Percentiles rank a stretch among this genome's conserved stretches.
phyloP scores from a whole-genome alignment of 2,888 invertebrate species.

The Hypomecis punctinalis region DNA sequence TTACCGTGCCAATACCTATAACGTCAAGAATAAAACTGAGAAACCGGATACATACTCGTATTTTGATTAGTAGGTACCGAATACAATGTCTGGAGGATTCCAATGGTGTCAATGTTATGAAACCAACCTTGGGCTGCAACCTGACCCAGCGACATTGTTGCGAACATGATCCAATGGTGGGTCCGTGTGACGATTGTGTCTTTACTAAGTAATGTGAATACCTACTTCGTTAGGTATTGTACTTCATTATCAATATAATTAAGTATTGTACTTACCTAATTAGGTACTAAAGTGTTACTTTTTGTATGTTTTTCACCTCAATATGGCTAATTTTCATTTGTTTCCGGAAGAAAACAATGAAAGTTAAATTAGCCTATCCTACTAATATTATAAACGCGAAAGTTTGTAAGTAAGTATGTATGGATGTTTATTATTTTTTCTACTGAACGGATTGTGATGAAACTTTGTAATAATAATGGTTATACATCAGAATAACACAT shows the following conservation, averaged over 20 bases:
- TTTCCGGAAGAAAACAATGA: too few relatives aligned
- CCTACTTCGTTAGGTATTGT: background rate
- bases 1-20: background rate
- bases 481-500: too few relatives aligned
- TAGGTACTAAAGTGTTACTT: too few relatives aligned
- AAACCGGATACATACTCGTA: constrained; percentile 37
- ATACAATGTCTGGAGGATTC: constrained; percentile 56
- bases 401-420: too few relatives aligned
- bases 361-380: too few relatives aligned
- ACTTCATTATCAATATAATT: background rate
- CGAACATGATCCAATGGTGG: constrained; percentile 56
- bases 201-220: constrained; percentile 13
- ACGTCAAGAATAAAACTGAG: constrained; percentile 11
- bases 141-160: constrained; percentile 69
- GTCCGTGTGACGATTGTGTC: constrained; percentile 45
- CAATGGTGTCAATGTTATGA: constrained; percentile 69
- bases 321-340: too few relatives aligned
- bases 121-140: constrained; percentile 75
- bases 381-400: too few relatives aligned
- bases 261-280: too few relatives aligned
- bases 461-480: too few relatives aligned
- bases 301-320: too few relatives aligned
- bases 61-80: constrained; percentile 43
- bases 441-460: too few relatives aligned
- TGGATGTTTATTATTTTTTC: too few relatives aligned